Base-by-base conservation (phyloP, 2,888 invertebrate genomes). In the Podabrus alpinus region DNA sequence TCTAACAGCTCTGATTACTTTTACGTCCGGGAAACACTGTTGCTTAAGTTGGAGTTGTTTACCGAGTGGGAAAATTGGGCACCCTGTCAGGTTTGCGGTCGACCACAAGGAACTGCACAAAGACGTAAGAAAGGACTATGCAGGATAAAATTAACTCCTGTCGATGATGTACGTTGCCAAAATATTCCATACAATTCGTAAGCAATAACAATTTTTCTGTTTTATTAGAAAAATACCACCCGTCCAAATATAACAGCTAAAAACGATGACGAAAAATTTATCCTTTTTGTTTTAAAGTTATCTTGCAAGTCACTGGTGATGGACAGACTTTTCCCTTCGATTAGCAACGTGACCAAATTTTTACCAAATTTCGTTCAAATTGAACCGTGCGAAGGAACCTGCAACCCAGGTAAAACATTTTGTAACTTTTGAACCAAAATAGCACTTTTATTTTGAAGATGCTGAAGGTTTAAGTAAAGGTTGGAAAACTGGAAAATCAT, bases 51-150 rank as follows among this genome's bases (percentile, higher is more conserved):
- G 71, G 88, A 89, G 82, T 77, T 90, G 29, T 80, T 87, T 17
- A 89, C 89, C 3, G 87, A 88, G 80, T 91, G 90, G 91, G 87
- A 87, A 71, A 81, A 86, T 2, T 91, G 90, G 90, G 84, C 90
- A 3, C 82, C 85, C n/a, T 92, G 92, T 80, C 87, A 89, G 79
- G 84, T 87, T 16, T 89, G 90, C 78, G 85, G 86, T 10, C 80
- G 85, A 66, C 84, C 86, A 9, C 84, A 84, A 77, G 85, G 85
- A 19, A 81, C 86, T 64, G 89, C 90, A 59, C 78, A 86, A 60
- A 85, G 83, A 80, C 86, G 86, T 64, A 88, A 88, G 77, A 84
- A 83, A 70, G 91, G 90, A 13, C 86, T 84, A 62, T 92, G 91
- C 81, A 86, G 89, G 77, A 81, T 91, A 59, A 89, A 88, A 81